Base-by-base conservation (phyloP, 2,113 vertebrate species). In the Lathamus discolor region DNA sequence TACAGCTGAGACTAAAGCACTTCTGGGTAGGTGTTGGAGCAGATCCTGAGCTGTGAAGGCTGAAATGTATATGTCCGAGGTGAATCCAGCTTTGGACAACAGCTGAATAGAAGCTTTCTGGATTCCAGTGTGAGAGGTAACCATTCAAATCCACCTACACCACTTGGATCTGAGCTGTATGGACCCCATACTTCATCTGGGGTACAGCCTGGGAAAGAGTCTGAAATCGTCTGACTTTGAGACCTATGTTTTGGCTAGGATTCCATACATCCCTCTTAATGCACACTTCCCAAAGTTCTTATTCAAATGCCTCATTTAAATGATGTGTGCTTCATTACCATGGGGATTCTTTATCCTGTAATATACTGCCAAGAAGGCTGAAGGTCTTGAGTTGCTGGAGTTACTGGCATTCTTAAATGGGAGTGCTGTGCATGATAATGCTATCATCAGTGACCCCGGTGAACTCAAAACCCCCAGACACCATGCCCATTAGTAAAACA, bases 231-330 rank as follows among this genome's bases (percentile, higher is more conserved):
- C 37, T 39, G 35, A 27, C n/a, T 76, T 77, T 33, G 37, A 92
- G 46, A 25, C 27, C 46, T 51, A 5, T 27, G 5, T 82, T 93
- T 93, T 72, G 29, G 27, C 70, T 43, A 13, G 51, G 33, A 68
- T 81, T 39, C 31, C 29, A 67, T 44, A 63, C 41, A 57, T 43
- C 37, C 52, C 10, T 61, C 69, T 90, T 51, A 41, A 66, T 18
- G 25, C 52, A 39, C 19, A 9, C 49, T 48, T 84, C 46, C 35
- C 33, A 25, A 67, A 86, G 43, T 63, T 90, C 49, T 90, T 70
- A 49, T 67, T 90, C 54, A 79, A 87, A 79, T 64, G 25, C 57
- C 48, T 94, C n/a, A 37, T 81, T 79, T 86, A 54, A 90, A 90
- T 84, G 68, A 81, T 2, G 28, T 18, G 48, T 66, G 15, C 35